phyloP scores from a whole-genome alignment of 2,888 invertebrate genomes.

The Microctonus hyperodae region DNA sequence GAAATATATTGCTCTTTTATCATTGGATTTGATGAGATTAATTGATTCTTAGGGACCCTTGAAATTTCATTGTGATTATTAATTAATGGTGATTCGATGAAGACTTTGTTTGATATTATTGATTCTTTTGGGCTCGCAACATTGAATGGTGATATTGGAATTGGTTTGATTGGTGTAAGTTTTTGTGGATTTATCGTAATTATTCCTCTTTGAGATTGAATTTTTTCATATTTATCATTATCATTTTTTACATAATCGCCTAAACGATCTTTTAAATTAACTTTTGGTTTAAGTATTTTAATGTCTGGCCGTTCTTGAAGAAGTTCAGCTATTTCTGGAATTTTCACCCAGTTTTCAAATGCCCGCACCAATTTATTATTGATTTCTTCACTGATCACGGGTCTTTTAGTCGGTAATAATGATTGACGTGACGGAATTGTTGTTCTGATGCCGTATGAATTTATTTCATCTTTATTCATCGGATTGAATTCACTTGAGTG shows the following conservation, averaged over 20 bases:
- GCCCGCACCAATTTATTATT: background rate
- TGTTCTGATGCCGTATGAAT: slow-evolving; percentile 9
- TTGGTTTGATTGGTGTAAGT: too few species aligned
- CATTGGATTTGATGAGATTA: too few species aligned
- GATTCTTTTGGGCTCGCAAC: too few species aligned
- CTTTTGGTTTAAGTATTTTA: background rate
- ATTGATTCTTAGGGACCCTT: too few species aligned
- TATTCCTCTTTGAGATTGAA: too few species aligned
- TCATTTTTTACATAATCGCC: background rate
- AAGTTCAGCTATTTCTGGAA: slow-evolving; percentile 14
- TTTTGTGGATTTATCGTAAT: too few species aligned
- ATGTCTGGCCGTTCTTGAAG: background rate
- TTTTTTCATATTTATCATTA: too few species aligned
- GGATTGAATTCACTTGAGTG: slow-evolving; percentile 2
- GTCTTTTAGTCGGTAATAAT: background rate
- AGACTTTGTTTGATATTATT: too few species aligned
- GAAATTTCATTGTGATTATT: too few species aligned
- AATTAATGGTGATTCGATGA: too few species aligned
- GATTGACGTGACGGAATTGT: slow-evolving; percentile 9
- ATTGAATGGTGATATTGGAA: too few species aligned
- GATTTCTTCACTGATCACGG: background rate
- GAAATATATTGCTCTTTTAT: too few species aligned
- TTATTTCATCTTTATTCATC: background rate
- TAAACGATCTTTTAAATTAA: background rate
- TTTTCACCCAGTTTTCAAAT: background rate